These are phyloP conservation scores for Helicoverpa assulta DNA, from an alignment of 2,888 invertebrate genomes.

Conservation along the genomic window DNA sequence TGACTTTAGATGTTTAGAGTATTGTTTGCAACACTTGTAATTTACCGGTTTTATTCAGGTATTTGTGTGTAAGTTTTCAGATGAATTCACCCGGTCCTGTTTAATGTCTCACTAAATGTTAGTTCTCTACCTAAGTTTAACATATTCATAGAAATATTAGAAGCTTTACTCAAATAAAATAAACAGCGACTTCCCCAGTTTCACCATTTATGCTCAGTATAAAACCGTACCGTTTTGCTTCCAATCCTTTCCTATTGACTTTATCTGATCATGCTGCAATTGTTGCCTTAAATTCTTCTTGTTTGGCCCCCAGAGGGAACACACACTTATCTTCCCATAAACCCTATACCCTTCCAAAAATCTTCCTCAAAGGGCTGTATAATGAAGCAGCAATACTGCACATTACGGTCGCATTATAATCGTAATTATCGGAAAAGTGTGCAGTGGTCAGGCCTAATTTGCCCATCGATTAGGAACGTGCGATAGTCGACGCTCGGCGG, in stretches of 20 bases:
- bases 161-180: too few relatives aligned
- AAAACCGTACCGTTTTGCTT: too few relatives aligned
- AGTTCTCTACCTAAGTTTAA: too few relatives aligned
- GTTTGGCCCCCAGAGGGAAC: neutral
- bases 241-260: too few relatives aligned
- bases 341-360: neutral
- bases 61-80: constrained; percentile 11
- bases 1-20: constrained; percentile 8
- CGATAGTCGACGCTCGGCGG: constrained; percentile 74
- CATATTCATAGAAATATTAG: too few relatives aligned
- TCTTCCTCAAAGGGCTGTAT: constrained; percentile 13
- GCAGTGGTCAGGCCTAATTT: constrained; percentile 81
- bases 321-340: too few relatives aligned
- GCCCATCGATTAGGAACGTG: constrained; percentile 87
- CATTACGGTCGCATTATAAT: constrained; percentile 75
- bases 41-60: constrained; percentile 34
- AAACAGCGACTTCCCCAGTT: too few relatives aligned
- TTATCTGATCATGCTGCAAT: too few relatives aligned
- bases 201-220: too few relatives aligned
- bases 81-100: too few relatives aligned
- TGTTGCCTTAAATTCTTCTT: too few relatives aligned
- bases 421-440: constrained; percentile 81
- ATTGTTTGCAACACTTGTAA: constrained; percentile 37
- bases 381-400: constrained; percentile 57
- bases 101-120: too few relatives aligned